Evolutionary conservation across 1,140 invertebrate species (phyloP).

Genomic region (Stegodyphus dumicola): DNA sequence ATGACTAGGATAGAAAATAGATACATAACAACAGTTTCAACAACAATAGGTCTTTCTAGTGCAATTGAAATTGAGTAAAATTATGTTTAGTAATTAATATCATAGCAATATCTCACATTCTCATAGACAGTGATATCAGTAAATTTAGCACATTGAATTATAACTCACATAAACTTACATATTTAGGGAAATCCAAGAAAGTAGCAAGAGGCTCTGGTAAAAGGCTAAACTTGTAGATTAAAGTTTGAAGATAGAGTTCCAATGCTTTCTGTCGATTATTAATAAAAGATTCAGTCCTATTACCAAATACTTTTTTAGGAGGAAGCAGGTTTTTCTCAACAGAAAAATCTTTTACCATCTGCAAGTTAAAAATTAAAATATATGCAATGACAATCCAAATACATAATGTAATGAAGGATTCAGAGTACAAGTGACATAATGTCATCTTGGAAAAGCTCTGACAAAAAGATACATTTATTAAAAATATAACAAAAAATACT

Average conservation of each 20-base stretch:
- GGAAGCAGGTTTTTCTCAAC: conserved; percentile 82
- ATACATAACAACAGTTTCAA: too few species aligned
- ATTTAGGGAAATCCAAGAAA: conserved; percentile 69
- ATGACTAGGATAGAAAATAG: too few species aligned
- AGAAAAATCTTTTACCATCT: conserved; percentile 66
- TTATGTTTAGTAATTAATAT: too few species aligned
- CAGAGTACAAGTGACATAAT: neutral
- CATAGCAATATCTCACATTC: too few species aligned
- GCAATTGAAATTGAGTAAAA: too few species aligned
- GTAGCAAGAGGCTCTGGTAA: conserved; percentile 65
- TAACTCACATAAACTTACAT: conserved; percentile 66
- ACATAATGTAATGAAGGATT: neutral
- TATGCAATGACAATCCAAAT: neutral
- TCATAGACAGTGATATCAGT: too few species aligned
- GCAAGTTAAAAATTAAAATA: neutral
- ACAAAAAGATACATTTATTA: neutral
- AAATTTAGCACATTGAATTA: too few species aligned
- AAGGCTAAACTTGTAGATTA: conserved; percentile 64
- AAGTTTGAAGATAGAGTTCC: conserved; percentile 82
- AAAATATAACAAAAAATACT: neutral
- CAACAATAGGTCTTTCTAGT: too few species aligned
- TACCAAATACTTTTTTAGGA: conserved; percentile 89
- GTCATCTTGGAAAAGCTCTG: neutral
- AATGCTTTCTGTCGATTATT: conserved; percentile 83
- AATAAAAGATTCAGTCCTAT: conserved; percentile 83